These are phyloP conservation scores for Odontesthes bonariensis DNA, from an alignment of 2,113 vertebrate species.

Conservation along the genomic window DNA sequence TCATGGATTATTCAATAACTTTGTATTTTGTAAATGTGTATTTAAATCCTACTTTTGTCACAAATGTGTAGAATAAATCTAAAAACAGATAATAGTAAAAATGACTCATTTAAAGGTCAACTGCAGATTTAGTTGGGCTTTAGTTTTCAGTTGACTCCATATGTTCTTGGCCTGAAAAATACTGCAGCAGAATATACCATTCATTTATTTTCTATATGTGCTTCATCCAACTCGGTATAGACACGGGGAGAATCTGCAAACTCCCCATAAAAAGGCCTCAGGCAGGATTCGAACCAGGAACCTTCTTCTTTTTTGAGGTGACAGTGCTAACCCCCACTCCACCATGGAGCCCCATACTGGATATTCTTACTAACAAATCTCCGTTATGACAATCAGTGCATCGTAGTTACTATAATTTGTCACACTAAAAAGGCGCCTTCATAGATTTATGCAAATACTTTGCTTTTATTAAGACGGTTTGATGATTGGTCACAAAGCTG, in stretches of 20 bases:
- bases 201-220: no score
- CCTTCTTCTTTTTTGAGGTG: no score
- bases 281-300: no score
- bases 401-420: constrained; percentile 61
- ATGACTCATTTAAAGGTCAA: not conserved
- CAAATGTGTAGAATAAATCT: no score
- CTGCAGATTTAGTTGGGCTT: not conserved
- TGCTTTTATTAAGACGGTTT: constrained; percentile 32
- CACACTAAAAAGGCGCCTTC: constrained; percentile 55
- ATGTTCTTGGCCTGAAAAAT: not conserved
- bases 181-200: not conserved
- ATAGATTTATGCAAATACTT: constrained; percentile 59
- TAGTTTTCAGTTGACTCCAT: not conserved
- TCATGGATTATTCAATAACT: no score
- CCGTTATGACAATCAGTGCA: constrained; percentile 53
- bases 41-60: no score
- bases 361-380: constrained; percentile 3
- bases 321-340: no score
- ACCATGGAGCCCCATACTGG: no score
- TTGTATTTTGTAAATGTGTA: no score
- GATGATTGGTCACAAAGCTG: constrained; percentile 38
- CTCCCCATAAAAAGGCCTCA: no score
- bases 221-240: no score
- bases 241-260: no score
- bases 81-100: not conserved